Evolutionary conservation across 2,888 invertebrate species (phyloP).

Genomic region (Chloroclystis v-ata): DNA sequence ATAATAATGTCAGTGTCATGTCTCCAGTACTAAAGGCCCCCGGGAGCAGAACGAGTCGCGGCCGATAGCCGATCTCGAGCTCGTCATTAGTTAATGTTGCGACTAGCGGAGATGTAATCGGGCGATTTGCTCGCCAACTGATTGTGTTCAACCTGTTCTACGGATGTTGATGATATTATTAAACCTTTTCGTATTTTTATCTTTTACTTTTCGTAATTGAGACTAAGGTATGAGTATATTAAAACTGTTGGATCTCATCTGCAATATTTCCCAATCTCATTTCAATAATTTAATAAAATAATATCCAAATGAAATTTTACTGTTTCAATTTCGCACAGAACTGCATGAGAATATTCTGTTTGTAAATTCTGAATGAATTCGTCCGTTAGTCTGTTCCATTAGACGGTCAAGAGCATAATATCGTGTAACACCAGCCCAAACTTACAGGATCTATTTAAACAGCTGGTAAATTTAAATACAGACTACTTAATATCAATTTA

Average conservation of each 20-base stretch:
- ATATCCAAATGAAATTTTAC: not conserved
- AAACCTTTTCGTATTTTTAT: not conserved
- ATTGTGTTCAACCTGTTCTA: slow-evolving; percentile 10
- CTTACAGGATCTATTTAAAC: slow-evolving; percentile 1
- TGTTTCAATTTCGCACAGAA: not conserved
- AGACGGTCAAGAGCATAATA: slow-evolving; percentile 45
- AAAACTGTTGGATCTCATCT: too few species aligned
- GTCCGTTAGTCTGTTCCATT: slow-evolving; percentile 32
- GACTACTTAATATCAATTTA: too few species aligned
- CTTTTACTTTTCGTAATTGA: too few species aligned
- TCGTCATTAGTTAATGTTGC: slow-evolving; percentile 69
- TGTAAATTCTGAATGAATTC: slow-evolving; percentile 24
- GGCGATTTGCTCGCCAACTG: slow-evolving; percentile 36
- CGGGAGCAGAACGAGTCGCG: slow-evolving; percentile 47
- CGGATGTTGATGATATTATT: slow-evolving; percentile 1
- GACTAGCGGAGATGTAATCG: slow-evolving; percentile 63
- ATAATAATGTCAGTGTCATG: not conserved
- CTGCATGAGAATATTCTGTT: slow-evolving; percentile 12
- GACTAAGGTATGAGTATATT: too few species aligned
- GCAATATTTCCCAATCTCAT: too few species aligned
- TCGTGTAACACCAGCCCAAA: slow-evolving; percentile 38
- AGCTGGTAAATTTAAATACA: not conserved
- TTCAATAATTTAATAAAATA: too few species aligned
- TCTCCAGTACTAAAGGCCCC: not conserved
- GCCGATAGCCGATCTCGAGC: slow-evolving; percentile 45